These are phyloP conservation scores for Lepus timidus DNA, from an alignment of 2,113 vertebrate species.

Conservation along the genomic window DNA sequence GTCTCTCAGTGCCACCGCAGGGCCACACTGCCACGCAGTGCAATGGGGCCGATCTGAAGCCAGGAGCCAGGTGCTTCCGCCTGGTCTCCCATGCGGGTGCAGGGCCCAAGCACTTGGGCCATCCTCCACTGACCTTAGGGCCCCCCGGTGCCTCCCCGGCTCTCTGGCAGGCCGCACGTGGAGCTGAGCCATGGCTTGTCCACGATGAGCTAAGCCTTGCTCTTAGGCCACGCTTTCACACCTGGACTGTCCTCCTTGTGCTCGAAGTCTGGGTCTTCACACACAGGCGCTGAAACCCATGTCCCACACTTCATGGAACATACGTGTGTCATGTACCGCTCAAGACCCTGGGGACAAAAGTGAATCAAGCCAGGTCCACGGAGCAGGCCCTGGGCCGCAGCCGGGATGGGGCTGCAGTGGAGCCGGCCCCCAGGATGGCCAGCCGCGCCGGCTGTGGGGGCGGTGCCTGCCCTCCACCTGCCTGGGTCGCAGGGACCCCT, in stretches of 20 bases:
- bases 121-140: no score
- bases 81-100: no score
- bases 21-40: neutral
- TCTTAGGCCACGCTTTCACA: neutral
- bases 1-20: neutral
- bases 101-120: no score
- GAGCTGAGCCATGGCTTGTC: neutral
- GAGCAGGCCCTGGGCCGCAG: no score
- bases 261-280: neutral
- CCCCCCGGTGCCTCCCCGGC: no score
- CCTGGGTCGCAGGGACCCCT: no score
- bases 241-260: rapidly evolving
- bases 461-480: no score
- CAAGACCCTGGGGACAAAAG: neutral
- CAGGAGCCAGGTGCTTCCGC: no score
- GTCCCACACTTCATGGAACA: neutral
- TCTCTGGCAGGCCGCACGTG: neutral
- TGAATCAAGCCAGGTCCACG: neutral
- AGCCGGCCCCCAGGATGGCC: no score
- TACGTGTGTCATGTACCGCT: rapidly evolving
- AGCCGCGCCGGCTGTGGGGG: no score
- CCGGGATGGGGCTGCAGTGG: no score
- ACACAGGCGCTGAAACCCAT: neutral
- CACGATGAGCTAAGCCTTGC: rapidly evolving
- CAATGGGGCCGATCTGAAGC: no score